Evolutionary conservation across 2,888 invertebrate genomes (phyloP).

Genomic region (Eupelmus urozonus): DNA sequence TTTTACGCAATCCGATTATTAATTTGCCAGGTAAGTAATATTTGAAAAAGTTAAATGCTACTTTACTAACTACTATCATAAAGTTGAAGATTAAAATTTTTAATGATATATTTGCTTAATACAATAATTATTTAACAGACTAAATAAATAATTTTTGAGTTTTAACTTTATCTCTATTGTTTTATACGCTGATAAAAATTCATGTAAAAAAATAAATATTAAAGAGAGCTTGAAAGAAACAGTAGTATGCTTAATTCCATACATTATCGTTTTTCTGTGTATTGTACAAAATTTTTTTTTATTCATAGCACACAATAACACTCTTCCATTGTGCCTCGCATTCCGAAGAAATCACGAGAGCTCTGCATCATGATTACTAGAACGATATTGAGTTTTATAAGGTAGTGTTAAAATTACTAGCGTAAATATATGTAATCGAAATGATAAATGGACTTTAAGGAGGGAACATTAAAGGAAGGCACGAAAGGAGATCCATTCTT

Average conservation of each 20-base stretch:
- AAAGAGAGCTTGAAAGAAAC: slow-evolving; percentile 1
- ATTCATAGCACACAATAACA: slow-evolving; percentile 2
- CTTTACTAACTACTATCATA: no score
- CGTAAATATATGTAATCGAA: slow-evolving; percentile 24
- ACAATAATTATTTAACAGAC: no score
- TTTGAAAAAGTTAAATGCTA: no score
- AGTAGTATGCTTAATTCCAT: not conserved
- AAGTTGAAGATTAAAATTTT: no score
- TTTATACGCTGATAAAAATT: no score
- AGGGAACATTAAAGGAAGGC: slow-evolving; percentile 13
- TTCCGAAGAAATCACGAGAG: slow-evolving; percentile 19
- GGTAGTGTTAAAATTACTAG: slow-evolving; percentile 28
- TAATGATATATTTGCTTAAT: no score
- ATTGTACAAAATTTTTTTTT: not conserved
- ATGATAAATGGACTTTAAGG: slow-evolving; percentile 33
- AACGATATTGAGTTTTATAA: slow-evolving; percentile 26
- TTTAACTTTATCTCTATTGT: no score
- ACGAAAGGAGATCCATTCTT: slow-evolving; percentile 16
- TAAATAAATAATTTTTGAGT: no score
- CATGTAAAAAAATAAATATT: no score
- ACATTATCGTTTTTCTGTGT: not conserved
- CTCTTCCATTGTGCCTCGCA: not conserved
- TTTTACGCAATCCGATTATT: no score
- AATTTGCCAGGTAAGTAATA: no score
- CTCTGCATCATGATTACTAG: not conserved